phyloP scores from a whole-genome alignment of 2,888 invertebrate species.

The Dryomyza anilis region DNA sequence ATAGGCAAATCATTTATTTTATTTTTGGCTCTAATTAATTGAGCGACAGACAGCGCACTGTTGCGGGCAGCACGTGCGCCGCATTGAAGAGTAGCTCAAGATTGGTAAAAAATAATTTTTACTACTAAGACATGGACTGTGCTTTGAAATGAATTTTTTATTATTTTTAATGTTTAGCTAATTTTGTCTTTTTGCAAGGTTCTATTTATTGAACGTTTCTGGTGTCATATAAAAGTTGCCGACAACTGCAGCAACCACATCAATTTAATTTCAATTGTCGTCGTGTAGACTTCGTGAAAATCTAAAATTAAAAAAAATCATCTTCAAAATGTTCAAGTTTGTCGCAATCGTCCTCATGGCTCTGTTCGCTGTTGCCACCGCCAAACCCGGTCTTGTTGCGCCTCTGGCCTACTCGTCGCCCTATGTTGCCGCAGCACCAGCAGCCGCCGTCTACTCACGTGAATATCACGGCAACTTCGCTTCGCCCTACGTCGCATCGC shows the following conservation, averaged over 20 bases:
- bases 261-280: constrained; percentile 46
- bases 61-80: too few relatives aligned
- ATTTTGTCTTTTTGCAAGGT: constrained; percentile 37
- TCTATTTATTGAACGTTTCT: constrained; percentile 20
- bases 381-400: constrained; percentile 55
- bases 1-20: constrained; percentile 6
- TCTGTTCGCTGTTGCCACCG: constrained; percentile 49
- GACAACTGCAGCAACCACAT: constrained; percentile 33
- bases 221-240: constrained; percentile 45
- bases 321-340: constrained; percentile 37
- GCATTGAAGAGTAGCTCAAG: too few relatives aligned
- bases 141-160: too few relatives aligned
- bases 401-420: constrained; percentile 52
- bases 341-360: constrained; percentile 50
- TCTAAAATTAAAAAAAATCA: constrained; percentile 31
- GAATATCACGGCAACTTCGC: constrained; percentile 64
- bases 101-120: too few relatives aligned
- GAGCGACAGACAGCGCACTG: too few relatives aligned
- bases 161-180: too few relatives aligned
- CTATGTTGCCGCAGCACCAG: constrained; percentile 38
- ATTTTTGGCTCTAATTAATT: neutral
- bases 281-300: constrained; percentile 35
- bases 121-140: too few relatives aligned
- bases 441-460: constrained; percentile 56
- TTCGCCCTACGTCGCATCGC: constrained; percentile 49